Percentiles rank a stretch among this genome's conserved stretches.
phyloP scores from a whole-genome alignment of 2,113 vertebrate species.

The Megaceryle torquata region DNA sequence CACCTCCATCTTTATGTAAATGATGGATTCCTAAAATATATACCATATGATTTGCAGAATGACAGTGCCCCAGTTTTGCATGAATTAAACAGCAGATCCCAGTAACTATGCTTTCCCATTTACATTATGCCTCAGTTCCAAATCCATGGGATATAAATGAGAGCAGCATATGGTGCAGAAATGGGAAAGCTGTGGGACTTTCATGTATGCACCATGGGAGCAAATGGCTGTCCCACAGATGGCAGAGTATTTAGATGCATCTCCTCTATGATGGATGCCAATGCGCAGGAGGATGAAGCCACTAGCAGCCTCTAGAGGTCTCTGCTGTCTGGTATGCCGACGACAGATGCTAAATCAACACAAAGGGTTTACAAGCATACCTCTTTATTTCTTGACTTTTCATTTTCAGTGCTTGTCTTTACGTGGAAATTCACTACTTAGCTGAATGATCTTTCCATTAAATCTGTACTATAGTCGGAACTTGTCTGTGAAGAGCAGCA shows the following conservation, averaged over 20 bases:
- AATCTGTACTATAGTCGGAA: not conserved
- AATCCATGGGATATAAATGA: constrained; percentile 62
- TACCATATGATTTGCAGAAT: constrained; percentile 28
- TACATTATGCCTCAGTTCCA: constrained; percentile 49
- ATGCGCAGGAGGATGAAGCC: not conserved
- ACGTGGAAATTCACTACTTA: not conserved
- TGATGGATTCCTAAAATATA: not conserved
- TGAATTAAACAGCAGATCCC: constrained; percentile 32
- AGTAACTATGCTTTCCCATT: constrained; percentile 35
- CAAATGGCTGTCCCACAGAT: constrained; percentile 64
- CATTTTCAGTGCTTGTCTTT: not conserved
- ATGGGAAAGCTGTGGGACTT: constrained; percentile 59
- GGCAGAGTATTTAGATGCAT: constrained; percentile 2
- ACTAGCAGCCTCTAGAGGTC: constrained; percentile 40
- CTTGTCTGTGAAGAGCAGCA: not conserved
- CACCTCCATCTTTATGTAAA: not conserved
- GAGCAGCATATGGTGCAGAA: constrained; percentile 57
- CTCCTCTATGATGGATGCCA: constrained; percentile 40
- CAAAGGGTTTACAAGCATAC: not conserved
- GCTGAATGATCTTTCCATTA: not conserved
- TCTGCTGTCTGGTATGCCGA: not conserved
- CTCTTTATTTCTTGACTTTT: not conserved
- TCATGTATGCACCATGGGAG: constrained; percentile 49
- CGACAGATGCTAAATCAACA: not conserved
- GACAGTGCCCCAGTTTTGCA: constrained; percentile 13